phyloP scores from a whole-genome alignment of 2,888 invertebrate genomes.

The Sthenelais limicola region DNA sequence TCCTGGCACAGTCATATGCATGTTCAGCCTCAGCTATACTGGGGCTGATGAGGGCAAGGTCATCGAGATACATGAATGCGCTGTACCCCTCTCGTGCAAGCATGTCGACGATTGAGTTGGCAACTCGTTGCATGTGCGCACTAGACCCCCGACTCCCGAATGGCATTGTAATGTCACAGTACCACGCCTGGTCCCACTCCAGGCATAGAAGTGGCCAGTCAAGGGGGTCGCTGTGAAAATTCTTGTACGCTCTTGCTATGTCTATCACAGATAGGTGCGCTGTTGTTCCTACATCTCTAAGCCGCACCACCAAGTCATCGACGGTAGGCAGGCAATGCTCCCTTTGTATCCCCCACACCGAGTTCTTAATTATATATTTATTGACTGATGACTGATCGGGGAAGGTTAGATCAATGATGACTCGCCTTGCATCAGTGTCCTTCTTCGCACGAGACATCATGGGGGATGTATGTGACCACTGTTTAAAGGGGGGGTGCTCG shows the following conservation, averaged over 20 bases:
- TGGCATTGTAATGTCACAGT: neutral
- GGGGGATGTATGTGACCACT: no score
- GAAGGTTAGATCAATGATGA: constrained; percentile 1
- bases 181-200: neutral
- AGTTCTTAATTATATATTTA: neutral
- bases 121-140: constrained; percentile 3
- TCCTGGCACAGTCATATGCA: neutral
- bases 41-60: neutral
- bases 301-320: neutral
- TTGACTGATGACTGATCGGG: constrained; percentile 4
- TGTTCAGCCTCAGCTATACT: neutral
- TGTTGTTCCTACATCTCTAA: neutral
- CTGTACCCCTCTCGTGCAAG: neutral
- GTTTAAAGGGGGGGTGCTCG: no score
- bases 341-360: neutral
- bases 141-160: neutral
- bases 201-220: constrained; percentile 8
- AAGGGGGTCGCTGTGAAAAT: neutral
- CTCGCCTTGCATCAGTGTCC: neutral
- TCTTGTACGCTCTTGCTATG: neutral
- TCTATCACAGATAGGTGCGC: neutral
- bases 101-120: constrained; percentile 2
- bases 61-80: constrained; percentile 8
- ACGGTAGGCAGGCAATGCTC: neutral
- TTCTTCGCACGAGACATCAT: no score